A percentile compares a stretch with the other conserved stretches of the same genome.
Conservation (phyloP, 2,797 vertebrate genomes). For the Coregonus ussuriensis region DNA sequence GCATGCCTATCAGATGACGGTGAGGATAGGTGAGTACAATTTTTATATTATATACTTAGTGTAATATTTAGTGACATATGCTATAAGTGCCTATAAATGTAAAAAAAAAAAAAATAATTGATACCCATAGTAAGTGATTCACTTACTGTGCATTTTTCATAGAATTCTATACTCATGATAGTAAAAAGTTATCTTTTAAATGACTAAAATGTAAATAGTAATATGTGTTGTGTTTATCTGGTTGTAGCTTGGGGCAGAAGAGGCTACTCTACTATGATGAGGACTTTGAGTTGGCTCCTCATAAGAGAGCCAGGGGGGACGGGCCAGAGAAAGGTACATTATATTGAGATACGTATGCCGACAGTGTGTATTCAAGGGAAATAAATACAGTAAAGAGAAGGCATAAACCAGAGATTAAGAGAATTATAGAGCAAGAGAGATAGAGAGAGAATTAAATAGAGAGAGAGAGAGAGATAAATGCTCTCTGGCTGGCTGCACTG, state of each 20-base stretch:
- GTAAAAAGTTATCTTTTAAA: no score
- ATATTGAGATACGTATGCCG: constrained; percentile 6
- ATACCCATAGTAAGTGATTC: constrained; percentile 1
- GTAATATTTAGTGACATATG: not conserved
- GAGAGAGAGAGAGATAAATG: not conserved
- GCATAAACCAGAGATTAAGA: not conserved
- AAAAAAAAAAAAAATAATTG: no score
- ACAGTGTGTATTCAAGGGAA: not conserved
- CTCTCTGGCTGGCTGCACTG: not conserved
- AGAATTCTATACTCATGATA: not conserved
- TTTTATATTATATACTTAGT: not conserved
- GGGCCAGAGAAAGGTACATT: constrained; percentile 75
- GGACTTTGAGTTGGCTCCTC: constrained; percentile 67
- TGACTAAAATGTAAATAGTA: not conserved
- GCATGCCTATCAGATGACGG: constrained; percentile 4
- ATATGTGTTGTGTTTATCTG: not conserved
- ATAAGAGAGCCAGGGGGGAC: constrained; percentile 75
- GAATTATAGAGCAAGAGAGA: not conserved
- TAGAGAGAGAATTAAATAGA: not conserved
- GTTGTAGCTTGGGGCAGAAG: constrained; percentile 63
- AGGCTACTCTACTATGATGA: constrained; percentile 74
- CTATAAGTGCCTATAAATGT: no score
- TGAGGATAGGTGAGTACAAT: constrained; percentile 19
- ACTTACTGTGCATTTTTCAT: not conserved
- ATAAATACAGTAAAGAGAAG: not conserved